phyloP scores from a whole-genome alignment of 2,888 invertebrate genomes.

The Hipparchia semele region DNA sequence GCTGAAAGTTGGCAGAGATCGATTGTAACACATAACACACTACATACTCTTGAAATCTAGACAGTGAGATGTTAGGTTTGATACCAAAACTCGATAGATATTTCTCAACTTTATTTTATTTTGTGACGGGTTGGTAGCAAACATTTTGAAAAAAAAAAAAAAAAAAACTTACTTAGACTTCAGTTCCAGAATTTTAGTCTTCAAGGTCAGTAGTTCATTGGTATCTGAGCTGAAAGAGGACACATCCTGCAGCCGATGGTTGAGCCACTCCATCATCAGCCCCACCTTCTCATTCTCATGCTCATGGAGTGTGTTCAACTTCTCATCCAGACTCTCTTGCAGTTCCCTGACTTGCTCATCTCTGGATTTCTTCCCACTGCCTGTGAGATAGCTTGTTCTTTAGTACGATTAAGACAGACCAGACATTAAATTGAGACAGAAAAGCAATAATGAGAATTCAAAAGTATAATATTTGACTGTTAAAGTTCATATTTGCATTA shows the following conservation, averaged over 20 bases:
- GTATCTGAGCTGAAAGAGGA: conserved; percentile 60
- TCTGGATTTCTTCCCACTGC: conserved; percentile 46
- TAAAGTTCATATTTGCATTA: too few species aligned
- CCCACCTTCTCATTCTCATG: conserved; percentile 73
- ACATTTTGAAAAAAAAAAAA: not conserved
- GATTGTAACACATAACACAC: too few species aligned
- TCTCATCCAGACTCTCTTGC: conserved; percentile 63
- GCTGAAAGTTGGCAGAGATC: too few species aligned
- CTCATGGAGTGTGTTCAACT: conserved; percentile 61
- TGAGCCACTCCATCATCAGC: conserved; percentile 76
- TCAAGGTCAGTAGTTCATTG: conserved; percentile 64
- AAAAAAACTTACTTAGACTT: conserved; percentile 70
- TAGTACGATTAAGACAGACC: too few species aligned
- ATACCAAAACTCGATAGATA: too few species aligned
- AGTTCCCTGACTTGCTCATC: conserved; percentile 60
- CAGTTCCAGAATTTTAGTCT: conserved; percentile 68
- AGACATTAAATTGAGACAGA: too few species aligned
- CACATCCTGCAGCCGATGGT: conserved; percentile 63
- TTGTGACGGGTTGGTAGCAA: too few species aligned
- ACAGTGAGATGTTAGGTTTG: too few species aligned
- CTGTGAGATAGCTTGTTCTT: not conserved
- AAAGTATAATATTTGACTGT: too few species aligned
- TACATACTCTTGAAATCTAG: too few species aligned
- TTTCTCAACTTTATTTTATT: too few species aligned
- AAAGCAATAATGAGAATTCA: too few species aligned